Conservation (phyloP, 2,888 invertebrate genomes). For the Pammene aurita region DNA sequence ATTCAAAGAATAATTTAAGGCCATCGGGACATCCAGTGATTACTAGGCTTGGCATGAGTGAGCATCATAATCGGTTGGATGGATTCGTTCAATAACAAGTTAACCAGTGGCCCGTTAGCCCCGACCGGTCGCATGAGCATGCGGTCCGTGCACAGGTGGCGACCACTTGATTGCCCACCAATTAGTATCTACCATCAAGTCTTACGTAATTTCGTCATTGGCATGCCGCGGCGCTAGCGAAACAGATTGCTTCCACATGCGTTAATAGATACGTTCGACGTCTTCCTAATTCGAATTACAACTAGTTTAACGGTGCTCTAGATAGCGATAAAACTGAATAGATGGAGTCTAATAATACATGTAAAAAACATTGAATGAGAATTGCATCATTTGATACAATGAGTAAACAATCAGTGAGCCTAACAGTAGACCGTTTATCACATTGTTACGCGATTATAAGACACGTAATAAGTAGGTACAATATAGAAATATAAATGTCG, state of each 20-base stretch:
- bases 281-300: slow-evolving; percentile 53
- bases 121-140: slow-evolving; percentile 62
- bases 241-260: slow-evolving; percentile 54
- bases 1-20: slow-evolving; percentile 44
- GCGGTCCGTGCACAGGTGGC: slow-evolving; percentile 53
- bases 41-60: slow-evolving; percentile 48
- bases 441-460: slow-evolving; percentile 8
- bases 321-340: slow-evolving; percentile 62
- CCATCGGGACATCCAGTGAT: slow-evolving; percentile 57
- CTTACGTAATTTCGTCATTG: slow-evolving; percentile 68
- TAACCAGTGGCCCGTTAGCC: slow-evolving; percentile 67
- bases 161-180: slow-evolving; percentile 58
- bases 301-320: slow-evolving; percentile 60
- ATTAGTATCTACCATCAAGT: slow-evolving; percentile 70
- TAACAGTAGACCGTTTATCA: slow-evolving; percentile 7
- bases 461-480: slow-evolving; percentile 38
- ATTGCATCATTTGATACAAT: slow-evolving; percentile 56
- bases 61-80: slow-evolving; percentile 56
- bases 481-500: slow-evolving; percentile 38
- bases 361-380: slow-evolving; percentile 62
- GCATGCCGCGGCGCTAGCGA: slow-evolving; percentile 48
- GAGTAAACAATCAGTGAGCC: slow-evolving; percentile 47
- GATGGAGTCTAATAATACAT: slow-evolving; percentile 56
- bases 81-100: slow-evolving; percentile 72
- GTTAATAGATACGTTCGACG: slow-evolving; percentile 45